Evolutionary conservation across 2,888 invertebrate genomes (phyloP), one percentile per base, ranked within the genome.

Genomic region (Archips crataeganus): DNA sequence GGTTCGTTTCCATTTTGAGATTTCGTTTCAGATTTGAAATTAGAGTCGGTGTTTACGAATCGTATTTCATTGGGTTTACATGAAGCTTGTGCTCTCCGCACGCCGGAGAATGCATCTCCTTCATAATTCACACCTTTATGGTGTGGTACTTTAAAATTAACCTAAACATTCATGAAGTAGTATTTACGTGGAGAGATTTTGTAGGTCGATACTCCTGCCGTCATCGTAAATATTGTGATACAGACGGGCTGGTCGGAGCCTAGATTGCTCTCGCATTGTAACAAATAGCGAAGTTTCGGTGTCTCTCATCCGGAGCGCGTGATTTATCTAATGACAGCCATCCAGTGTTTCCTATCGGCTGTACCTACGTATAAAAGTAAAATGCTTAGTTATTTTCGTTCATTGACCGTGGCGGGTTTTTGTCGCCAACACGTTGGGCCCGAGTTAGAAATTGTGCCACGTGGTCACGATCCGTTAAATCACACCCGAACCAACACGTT

Each of bases 371-470:
- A 68, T 68, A 78, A 78, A 76, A 79, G 78, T 79, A 77, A 83
- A 82, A 82, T 81, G 79, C 80, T 80, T 81, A 77, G 84, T 85
- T 86, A 86, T 85, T 85, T 89, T 87, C 84, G 91, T 89, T 86
- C 91, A 82, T 87, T 90, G 90, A 89, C 90, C 90, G 87, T 85
- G 78, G 78, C 83, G 80, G 78, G 84, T 86, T 87, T 89, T 90
- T 90, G 88, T 87, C 82, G 84, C 80, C 68, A 72, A 75, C 71
- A 67, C 75, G 75, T 77, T 73, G 77, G 71, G 75, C 74, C 74
- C 77, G 80, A 75, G 70, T 73, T 76, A 77, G 79, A 76, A 80
- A 83, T 81, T 79, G 82, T 77, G 77, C 82, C 85, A 85, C 87
- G 86, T 83, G 85, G 84, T 79, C 65, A 68, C 66, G 61, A 45